Conservation (phyloP, 1,140 invertebrate genomes). For the Drosophila truncata region DNA sequence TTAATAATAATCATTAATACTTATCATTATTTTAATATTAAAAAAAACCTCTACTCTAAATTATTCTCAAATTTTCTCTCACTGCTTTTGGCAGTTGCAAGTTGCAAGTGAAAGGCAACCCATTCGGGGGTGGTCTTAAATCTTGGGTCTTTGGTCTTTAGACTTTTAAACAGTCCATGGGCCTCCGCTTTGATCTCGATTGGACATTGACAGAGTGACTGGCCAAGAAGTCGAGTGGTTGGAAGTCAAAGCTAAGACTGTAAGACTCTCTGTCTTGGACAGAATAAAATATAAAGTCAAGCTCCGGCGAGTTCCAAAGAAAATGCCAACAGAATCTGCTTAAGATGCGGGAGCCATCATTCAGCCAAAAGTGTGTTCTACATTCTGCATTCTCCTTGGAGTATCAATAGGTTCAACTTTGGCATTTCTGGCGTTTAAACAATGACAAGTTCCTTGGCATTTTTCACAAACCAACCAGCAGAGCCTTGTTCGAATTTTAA, state of each 20-base stretch:
- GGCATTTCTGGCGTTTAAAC: constrained; percentile 10
- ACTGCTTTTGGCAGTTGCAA: constrained; percentile 3
- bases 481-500: constrained; percentile 3
- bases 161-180: constrained; percentile 8
- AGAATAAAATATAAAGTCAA: neutral
- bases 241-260: constrained; percentile 1
- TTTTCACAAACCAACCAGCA: neutral
- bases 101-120: constrained; percentile 48
- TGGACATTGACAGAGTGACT: constrained; percentile 44
- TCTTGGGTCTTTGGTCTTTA: constrained; percentile 20
- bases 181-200: constrained; percentile 31
- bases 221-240: constrained; percentile 15
- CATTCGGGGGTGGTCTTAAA: constrained; percentile 23
- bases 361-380: constrained; percentile 18
- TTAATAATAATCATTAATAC: too few species aligned
- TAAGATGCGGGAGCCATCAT: constrained; percentile 11
- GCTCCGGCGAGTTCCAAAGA: constrained; percentile 13
- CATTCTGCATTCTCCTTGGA: constrained; percentile 1
- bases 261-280: neutral
- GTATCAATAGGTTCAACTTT: constrained; percentile 20
- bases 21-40: too few species aligned
- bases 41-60: too few species aligned
- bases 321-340: constrained; percentile 11
- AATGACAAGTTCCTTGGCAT: constrained; percentile 27
- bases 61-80: too few species aligned